Evolutionary conservation across 35 echinoderm and acorn worm genomes (phyloP), one percentile per base, ranked within the genome.

Genomic region (Heliocidaris tuberculata): DNA sequence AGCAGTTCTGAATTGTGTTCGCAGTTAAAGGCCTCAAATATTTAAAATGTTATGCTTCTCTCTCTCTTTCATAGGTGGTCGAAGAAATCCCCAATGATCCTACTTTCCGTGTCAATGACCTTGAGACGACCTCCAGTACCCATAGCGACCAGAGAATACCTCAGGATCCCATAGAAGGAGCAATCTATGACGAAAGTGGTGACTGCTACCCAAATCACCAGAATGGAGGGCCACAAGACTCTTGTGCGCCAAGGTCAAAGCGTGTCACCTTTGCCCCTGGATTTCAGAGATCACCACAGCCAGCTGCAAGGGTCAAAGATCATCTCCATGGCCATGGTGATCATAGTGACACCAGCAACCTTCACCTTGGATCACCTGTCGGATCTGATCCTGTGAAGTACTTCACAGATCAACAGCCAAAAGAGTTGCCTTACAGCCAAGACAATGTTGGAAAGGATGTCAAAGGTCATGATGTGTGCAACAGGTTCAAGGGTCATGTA

Each of bases 111-210:
- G 65, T 93, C 48, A 30, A 3, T 59, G 47, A 93, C 91, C 91
- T 59, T 59, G 49, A 93, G 91, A 59, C 91, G 48, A 21, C 50
- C n/a, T 24, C 59, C 27, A 94, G 47, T 2, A 70, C 93, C 3
- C 49, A 95, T 2, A 97, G 94, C 52, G 86, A 95, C 9, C 24
- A 27, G 1, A 93, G 86, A 60, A 94, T 97, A 17, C 92, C 94
- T 6, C 94, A 97, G 27, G 93, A 97, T 48, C 71, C 96, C 10
- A 95, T 95, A 52, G 96, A 97, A 32, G 96, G 95, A 30, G 85
- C 52, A 2, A 95, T 92, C 56, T 95, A 97, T 90, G 93, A 92
- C 10, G 96, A 97, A 10, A 85, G 47, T 12, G 5, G 31, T 11
- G 94, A 71, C 32, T 16, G 35, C 30, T 13, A n/a, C 29, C 93